Evolutionary conservation across 2,113 vertebrate genomes (phyloP).

Genomic region (Peromyscus leucopus): DNA sequence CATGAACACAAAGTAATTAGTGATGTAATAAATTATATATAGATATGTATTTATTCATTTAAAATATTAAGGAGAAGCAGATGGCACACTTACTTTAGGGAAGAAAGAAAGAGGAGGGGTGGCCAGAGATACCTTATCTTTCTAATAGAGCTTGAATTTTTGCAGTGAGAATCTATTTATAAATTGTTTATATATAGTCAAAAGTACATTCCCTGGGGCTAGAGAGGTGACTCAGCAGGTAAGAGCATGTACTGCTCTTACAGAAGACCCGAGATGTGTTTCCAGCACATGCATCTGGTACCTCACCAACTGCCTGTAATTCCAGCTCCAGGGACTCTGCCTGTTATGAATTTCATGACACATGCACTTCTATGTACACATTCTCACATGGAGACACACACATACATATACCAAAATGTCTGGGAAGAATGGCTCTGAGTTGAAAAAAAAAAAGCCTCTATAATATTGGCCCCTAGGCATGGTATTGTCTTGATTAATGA

Average conservation of each 20-base stretch:
- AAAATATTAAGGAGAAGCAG: slow-evolving; percentile 1
- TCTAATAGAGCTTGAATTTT: slow-evolving; percentile 41
- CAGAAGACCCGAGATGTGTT: not conserved
- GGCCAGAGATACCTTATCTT: not conserved
- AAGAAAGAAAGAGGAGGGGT: not conserved
- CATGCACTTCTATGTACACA: not conserved
- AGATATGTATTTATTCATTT: not conserved
- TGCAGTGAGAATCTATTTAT: not conserved
- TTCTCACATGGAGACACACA: not conserved
- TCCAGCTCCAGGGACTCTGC: not conserved
- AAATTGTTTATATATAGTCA: not conserved
- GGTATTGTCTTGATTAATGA: not conserved
- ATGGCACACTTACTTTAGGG: not conserved
- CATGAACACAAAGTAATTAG: not conserved
- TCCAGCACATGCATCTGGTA: not conserved
- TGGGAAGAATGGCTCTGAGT: not conserved
- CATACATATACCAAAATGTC: not conserved
- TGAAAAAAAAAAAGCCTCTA: not conserved
- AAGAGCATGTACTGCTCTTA: not conserved
- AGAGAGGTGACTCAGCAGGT: not conserved
- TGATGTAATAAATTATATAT: not conserved
- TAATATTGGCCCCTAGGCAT: not conserved
- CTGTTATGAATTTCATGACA: not conserved
- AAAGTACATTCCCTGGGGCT: not conserved
- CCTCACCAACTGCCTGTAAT: not conserved